phyloP scores from a whole-genome alignment of 2,113 vertebrate genomes.

The Lontra canadensis region DNA sequence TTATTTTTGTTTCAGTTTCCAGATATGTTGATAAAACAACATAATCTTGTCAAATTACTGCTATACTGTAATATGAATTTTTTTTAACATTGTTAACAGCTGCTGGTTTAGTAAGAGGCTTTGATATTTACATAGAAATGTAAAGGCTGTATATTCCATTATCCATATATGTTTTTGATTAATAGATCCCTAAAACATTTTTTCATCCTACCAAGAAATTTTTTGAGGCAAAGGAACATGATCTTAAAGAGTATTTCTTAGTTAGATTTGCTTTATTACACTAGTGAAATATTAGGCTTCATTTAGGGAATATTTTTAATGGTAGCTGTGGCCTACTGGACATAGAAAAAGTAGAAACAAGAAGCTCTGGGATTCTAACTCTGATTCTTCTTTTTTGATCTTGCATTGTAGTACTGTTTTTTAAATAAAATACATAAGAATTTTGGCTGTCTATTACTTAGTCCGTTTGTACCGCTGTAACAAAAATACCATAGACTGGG shows the following conservation, averaged over 20 bases:
- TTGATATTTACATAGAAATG: conserved; percentile 19
- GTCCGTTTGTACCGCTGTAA: neutral
- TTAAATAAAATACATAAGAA: neutral
- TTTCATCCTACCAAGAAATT: conserved; percentile 1
- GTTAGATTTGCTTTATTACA: neutral
- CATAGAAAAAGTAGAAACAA: conserved; percentile 9
- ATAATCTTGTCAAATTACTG: conserved; percentile 12
- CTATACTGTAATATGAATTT: neutral
- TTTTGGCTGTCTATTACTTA: neutral
- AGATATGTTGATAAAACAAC: conserved; percentile 21
- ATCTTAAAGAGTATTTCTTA: neutral
- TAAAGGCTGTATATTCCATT: neutral
- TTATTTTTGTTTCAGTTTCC: conserved; percentile 18
- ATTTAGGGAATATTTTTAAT: conserved; percentile 23
- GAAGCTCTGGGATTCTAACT: neutral
- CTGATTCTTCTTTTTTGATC: neutral
- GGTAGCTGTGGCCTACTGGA: neutral
- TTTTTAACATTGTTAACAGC: neutral
- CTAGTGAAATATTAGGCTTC: conserved; percentile 10
- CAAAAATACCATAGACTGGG: neutral
- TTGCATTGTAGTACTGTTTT: neutral
- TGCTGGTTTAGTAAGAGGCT: neutral
- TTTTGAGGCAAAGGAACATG: neutral
- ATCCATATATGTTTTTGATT: neutral
- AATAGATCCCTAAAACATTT: neutral